These are phyloP conservation scores for Osmerus mordax DNA, from an alignment of 2,113 vertebrate genomes.

Conservation along the genomic window DNA sequence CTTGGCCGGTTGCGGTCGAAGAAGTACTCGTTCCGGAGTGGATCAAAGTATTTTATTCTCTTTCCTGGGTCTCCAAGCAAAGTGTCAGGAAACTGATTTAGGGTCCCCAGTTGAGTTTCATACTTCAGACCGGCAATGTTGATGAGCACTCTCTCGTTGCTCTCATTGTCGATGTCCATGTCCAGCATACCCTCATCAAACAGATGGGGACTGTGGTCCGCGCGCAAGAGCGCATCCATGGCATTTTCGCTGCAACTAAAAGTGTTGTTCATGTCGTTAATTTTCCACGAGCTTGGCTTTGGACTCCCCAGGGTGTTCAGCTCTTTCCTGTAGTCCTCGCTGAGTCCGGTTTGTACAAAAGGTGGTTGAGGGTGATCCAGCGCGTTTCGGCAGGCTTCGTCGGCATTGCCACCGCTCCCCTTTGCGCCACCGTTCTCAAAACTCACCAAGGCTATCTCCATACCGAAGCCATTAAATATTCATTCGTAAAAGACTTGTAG, in stretches of 20 bases:
- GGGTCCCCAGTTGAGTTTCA: constrained; percentile 92
- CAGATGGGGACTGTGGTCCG: constrained; percentile 76
- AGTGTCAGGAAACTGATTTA: constrained; percentile 93
- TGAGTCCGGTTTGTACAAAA: constrained; percentile 60
- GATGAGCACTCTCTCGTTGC: constrained; percentile 85
- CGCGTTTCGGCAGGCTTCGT: constrained; percentile 63
- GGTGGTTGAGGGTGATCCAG: constrained; percentile 65
- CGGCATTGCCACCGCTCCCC: constrained; percentile 64
- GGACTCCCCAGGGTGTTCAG: constrained; percentile 60
- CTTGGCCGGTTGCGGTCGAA: constrained; percentile 97
- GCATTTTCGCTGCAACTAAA: constrained; percentile 71
- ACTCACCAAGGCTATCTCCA: constrained; percentile 89
- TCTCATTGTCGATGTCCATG: constrained; percentile 67
- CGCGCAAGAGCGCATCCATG: constrained; percentile 76
- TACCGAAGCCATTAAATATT: constrained; percentile 71
- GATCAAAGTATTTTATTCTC: constrained; percentile 93
- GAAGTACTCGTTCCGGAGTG: constrained; percentile 94
- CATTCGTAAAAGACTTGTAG: constrained; percentile 56
- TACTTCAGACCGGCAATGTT: constrained; percentile 93
- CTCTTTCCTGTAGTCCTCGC: constrained; percentile 59
- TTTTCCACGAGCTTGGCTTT: constrained; percentile 62
- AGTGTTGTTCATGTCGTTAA: constrained; percentile 77
- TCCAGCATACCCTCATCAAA: constrained; percentile 75
- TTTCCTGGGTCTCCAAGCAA: constrained; percentile 88
- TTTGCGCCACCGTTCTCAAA: constrained; percentile 84